These are phyloP conservation scores for Coendou prehensilis DNA, from an alignment of 2,797 vertebrate genomes.

Conservation along the genomic window DNA sequence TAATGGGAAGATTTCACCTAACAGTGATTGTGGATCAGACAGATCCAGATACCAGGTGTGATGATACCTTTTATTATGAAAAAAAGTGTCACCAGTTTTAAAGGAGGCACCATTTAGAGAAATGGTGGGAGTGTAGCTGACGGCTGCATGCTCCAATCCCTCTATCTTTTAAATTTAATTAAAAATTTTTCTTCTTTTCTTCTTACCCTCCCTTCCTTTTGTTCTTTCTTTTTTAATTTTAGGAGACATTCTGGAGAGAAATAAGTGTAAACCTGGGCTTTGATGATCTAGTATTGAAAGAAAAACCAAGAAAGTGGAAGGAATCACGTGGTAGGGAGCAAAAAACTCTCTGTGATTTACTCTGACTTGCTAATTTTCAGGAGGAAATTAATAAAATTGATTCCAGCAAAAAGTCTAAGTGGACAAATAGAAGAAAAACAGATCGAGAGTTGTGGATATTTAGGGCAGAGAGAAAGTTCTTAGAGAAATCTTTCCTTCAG, in stretches of 20 bases:
- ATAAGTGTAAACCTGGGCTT: not conserved
- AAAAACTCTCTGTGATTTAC: constrained; percentile 73
- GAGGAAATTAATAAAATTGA: constrained; percentile 81
- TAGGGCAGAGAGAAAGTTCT: constrained; percentile 79
- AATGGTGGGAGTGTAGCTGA: not conserved
- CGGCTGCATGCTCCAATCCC: not conserved
- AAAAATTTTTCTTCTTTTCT: not conserved
- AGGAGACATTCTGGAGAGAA: constrained; percentile 15
- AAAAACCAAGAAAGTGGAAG: constrained; percentile 24
- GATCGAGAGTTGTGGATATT: constrained; percentile 78
- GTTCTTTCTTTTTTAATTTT: not conserved
- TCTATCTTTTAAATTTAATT: constrained; percentile 14
- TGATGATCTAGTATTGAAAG: not conserved
- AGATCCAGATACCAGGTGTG: not conserved
- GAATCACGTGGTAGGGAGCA: constrained; percentile 30
- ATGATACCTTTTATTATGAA: not conserved
- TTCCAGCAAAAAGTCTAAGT: constrained; percentile 82
- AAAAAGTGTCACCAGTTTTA: not conserved
- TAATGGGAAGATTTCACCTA: not conserved
- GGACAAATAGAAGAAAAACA: constrained; percentile 80
- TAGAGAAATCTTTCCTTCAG: constrained; percentile 82
- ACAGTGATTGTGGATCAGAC: not conserved
- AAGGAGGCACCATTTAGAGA: not conserved
- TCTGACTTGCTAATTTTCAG: constrained; percentile 82
- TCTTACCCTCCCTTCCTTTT: accelerated